Conservation (phyloP, 2,888 invertebrate species). For the Schizaphis graminum region DNA sequence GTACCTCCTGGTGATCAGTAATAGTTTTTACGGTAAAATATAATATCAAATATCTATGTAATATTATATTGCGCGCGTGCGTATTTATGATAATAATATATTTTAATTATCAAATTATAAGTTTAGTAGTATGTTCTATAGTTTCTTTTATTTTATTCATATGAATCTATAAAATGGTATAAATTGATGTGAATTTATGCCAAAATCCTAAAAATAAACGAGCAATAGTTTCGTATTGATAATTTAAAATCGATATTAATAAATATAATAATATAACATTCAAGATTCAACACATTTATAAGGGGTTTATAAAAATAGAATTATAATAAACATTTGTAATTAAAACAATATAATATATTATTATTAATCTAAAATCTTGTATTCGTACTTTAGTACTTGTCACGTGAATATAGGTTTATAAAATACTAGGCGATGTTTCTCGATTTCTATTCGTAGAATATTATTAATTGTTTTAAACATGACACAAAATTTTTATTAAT, state of each 20-base stretch:
- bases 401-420: neutral
- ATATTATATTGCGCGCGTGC: neutral
- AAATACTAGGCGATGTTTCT: neutral
- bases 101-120: neutral
- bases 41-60: neutral
- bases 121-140: neutral
- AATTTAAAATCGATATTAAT: neutral
- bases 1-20: neutral
- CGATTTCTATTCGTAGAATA: constrained; percentile 6
- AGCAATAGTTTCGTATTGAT: neutral
- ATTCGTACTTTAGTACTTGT: neutral
- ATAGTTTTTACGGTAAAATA: neutral
- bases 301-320: neutral
- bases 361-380: neutral
- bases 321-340: neutral
- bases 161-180: neutral
- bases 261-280: neutral
- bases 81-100: neutral
- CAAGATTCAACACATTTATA: neutral
- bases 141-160: neutral
- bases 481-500: neutral
- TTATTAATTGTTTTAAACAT: constrained; percentile 21
- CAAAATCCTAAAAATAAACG: neutral
- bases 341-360: neutral
- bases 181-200: neutral